A percentile compares a stretch with the other conserved stretches of the same genome.
These are phyloP conservation scores for Lindbergichthys nudifrons DNA, from an alignment of 2,797 vertebrate species.

Conservation along the genomic window DNA sequence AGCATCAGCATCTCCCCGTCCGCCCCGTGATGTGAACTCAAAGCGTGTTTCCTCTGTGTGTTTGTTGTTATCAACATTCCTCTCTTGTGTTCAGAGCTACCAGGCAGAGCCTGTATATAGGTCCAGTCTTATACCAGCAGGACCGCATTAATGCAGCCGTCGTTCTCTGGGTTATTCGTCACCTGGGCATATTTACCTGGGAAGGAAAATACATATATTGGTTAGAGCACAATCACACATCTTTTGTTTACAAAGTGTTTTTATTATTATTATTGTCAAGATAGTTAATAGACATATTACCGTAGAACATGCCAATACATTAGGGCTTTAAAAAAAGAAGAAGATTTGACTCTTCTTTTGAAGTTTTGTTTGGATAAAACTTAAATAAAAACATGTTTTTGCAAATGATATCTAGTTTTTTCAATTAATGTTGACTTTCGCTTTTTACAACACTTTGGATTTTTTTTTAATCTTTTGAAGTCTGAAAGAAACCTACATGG, in stretches of 20 bases:
- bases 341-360: no score
- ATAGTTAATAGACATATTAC: not conserved
- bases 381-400: no score
- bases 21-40: not conserved
- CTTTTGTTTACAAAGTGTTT: no score
- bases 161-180: conserved; percentile 98
- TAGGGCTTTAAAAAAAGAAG: no score
- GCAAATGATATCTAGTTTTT: no score
- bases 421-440: no score
- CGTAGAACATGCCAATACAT: not conserved
- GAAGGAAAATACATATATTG: conserved; percentile 17
- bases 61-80: not conserved
- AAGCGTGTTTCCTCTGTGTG: not conserved
- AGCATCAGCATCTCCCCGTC: not conserved
- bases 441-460: no score
- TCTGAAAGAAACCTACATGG: no score
- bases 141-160: conserved; percentile 97
- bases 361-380: no score
- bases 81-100: conserved; percentile 20
- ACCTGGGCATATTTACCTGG: conserved; percentile 98
- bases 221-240: not conserved
- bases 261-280: no score
- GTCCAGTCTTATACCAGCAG: conserved; percentile 88
- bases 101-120: conserved; percentile 59
- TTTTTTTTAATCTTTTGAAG: no score